Conservation (phyloP, 2,113 vertebrate species). For the Psilopsiagon aymara region DNA sequence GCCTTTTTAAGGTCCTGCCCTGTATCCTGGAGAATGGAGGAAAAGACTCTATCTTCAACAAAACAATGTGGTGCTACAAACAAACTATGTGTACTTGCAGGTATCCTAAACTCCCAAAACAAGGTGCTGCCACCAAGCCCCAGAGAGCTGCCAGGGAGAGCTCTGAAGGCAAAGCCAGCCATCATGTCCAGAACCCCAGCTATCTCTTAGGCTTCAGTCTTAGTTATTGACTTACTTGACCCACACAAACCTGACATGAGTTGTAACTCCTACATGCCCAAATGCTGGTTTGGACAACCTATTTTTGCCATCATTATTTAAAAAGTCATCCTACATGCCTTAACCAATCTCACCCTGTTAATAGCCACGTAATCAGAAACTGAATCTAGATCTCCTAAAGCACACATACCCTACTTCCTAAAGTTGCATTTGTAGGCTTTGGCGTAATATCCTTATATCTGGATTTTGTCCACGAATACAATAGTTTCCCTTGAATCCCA, state of each 20-base stretch:
- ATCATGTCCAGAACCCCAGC: not conserved
- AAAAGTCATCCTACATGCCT: not conserved
- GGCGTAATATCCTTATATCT: not conserved
- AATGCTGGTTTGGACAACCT: not conserved
- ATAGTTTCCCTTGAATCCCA: not conserved
- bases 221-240: not conserved
- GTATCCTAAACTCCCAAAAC: not conserved
- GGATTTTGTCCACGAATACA: not conserved
- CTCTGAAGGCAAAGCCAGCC: not conserved
- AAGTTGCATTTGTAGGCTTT: not conserved
- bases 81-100: not conserved
- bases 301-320: not conserved
- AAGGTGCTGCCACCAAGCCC: rapidly evolving
- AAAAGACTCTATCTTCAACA: not conserved
- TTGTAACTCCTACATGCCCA: not conserved
- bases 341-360: not conserved
- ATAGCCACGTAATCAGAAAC: not conserved
- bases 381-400: not conserved
- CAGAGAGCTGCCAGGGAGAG: not conserved
- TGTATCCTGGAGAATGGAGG: too few relatives aligned
- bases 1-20: too few relatives aligned
- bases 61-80: not conserved
- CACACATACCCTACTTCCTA: not conserved
- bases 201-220: not conserved
- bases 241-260: not conserved